Base-by-base conservation (phyloP, 2,888 invertebrate species). In the Dolichopus griseipennis region DNA sequence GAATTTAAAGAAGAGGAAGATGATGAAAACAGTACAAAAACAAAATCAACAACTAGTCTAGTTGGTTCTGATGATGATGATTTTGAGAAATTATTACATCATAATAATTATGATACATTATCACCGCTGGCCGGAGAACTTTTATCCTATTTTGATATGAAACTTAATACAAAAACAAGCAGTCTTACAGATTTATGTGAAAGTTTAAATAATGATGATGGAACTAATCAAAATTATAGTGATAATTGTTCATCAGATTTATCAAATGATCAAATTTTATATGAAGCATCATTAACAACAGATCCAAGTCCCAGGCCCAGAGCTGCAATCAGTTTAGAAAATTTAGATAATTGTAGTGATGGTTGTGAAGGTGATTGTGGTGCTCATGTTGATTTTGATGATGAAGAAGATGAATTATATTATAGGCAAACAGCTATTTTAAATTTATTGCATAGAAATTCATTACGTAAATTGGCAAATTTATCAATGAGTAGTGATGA, bases 61-160 rank as follows among this genome's bases (percentile, higher is more conserved):
- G n/a, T n/a, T 27, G 72, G 70, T 18, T 74, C 74, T 0, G 79
- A 79, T 70, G 78, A 79, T 69, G 81, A 81, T 70, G 81, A 81
- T 72, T 79, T 80, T 65, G 80, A 81, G 66, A 79, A 79, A 70
- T 73, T 81, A 43, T 73, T 81, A 63, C 77, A 78, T 68, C 76
- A 77, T 64, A 79, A 81, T 67, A 73, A 78, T 71, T 77, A 78
- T 68, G 76, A 79, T 67, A 71, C 75, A 8, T 73, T 73, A 66
- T 77, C 78, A 43, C 77, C 81, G 21, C 66, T 81, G 66, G 75
- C 78, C 69, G 78, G 77, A 33, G 81, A 81, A 70, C 66, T 81
- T 69, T 70, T 81, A 69, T 81, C 81, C 3, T 81, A 81, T 73
- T 81, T 81, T 66, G 81, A 81, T 37, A 76, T 79, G 76, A 79